Evolutionary conservation across 2,888 invertebrate genomes (phyloP).

Genomic region (Rhopalosiphum nymphaeae): DNA sequence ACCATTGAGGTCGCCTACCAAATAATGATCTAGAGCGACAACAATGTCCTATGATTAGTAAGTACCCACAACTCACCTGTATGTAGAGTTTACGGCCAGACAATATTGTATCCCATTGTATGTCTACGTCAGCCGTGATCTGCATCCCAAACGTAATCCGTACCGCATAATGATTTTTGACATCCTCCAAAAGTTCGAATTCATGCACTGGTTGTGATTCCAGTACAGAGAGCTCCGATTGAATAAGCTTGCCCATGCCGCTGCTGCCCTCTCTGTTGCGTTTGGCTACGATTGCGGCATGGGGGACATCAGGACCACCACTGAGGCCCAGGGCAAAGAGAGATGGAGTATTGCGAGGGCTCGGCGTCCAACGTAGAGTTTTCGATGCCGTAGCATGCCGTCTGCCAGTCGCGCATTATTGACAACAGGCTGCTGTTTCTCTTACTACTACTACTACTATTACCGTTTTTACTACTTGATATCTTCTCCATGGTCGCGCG

Average conservation of each 20-base stretch:
- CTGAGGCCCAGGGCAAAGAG: constrained; percentile 99
- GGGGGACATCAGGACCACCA: constrained; percentile 99
- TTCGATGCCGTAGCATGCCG: constrained; percentile 46
- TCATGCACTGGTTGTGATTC: constrained; percentile 69
- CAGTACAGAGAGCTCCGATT: constrained; percentile 66
- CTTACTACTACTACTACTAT: constrained; percentile 37
- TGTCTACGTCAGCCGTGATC: constrained; percentile 80
- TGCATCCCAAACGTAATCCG: constrained; percentile 83
- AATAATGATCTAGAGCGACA: not conserved
- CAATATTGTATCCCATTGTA: constrained; percentile 88
- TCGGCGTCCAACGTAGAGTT: constrained; percentile 67
- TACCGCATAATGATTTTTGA: constrained; percentile 78
- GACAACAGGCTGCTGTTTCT: constrained; percentile 45
- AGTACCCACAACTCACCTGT: constrained; percentile 79
- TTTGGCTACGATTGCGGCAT: constrained; percentile 75
- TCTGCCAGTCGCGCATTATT: constrained; percentile 55
- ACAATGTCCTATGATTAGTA: not conserved
- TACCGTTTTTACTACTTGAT: constrained; percentile 64
- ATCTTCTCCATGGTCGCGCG: constrained; percentile 56
- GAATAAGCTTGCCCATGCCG: constrained; percentile 76
- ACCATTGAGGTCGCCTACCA: not conserved
- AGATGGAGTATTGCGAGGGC: constrained; percentile 73
- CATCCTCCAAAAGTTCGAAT: constrained; percentile 75
- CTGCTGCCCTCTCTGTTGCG: constrained; percentile 76
- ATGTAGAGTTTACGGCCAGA: constrained; percentile 86